phyloP scores from a whole-genome alignment of 2,113 vertebrate genomes.

The Aphyosemion australe region DNA sequence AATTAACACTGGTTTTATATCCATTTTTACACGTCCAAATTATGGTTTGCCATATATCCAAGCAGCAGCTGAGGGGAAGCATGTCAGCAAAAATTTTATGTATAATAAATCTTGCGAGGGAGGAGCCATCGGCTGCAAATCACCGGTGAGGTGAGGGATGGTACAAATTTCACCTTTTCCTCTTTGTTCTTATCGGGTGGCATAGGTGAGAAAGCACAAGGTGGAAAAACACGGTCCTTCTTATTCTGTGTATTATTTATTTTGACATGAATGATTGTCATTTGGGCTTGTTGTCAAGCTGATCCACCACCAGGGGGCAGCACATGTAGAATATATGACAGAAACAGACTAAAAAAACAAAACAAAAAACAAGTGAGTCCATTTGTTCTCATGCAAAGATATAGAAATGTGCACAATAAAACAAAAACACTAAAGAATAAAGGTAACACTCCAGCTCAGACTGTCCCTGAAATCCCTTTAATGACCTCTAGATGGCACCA shows the following conservation, averaged over 20 bases:
- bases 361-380: neutral
- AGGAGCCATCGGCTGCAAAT: slow-evolving; percentile 54
- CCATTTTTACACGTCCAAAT: slow-evolving; percentile 78
- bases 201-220: neutral
- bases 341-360: neutral
- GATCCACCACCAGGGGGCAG: slow-evolving; percentile 68
- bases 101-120: slow-evolving; percentile 71
- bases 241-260: slow-evolving; percentile 5
- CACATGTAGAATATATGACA: slow-evolving; percentile 6
- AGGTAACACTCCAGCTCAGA: neutral
- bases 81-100: slow-evolving; percentile 72
- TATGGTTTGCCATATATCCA: slow-evolving; percentile 78
- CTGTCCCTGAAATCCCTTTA: neutral
- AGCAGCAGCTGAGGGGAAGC: slow-evolving; percentile 46
- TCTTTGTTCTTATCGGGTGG: slow-evolving; percentile 40
- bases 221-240: neutral
- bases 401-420: neutral
- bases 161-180: slow-evolving; percentile 48
- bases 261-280: slow-evolving; percentile 10
- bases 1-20: slow-evolving; percentile 82
- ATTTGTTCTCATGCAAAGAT: neutral
- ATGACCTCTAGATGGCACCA: slow-evolving; percentile 78
- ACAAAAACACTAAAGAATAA: neutral
- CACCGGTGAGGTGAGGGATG: slow-evolving; percentile 43
- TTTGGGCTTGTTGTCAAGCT: neutral